phyloP scores from a whole-genome alignment of 2,797 vertebrate genomes.

The Sciurus vulgaris region DNA sequence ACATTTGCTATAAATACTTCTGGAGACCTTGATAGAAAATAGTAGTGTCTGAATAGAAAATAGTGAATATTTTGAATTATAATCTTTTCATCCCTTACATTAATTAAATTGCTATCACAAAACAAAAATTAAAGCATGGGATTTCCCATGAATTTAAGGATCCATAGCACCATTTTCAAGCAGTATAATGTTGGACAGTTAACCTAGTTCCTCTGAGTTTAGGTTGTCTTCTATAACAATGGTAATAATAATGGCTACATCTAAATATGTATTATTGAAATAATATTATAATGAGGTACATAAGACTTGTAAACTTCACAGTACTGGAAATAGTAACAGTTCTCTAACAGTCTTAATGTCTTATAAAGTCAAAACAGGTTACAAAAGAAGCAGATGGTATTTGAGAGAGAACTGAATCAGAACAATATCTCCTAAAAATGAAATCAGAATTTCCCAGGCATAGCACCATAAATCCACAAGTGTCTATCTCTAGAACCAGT shows the following conservation, averaged over 20 bases:
- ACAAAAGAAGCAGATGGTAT: conserved; percentile 35
- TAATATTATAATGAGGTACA: background rate
- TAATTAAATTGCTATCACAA: background rate
- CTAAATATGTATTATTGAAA: background rate
- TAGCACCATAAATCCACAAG: background rate
- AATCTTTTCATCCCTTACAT: background rate
- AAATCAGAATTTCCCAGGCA: conserved; percentile 45
- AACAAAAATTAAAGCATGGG: background rate
- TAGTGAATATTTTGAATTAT: conserved; percentile 27
- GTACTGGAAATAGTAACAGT: background rate
- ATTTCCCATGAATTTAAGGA: background rate
- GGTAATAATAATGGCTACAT: background rate
- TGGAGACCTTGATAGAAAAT: conserved; percentile 19
- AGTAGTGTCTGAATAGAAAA: background rate
- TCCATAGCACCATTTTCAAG: background rate
- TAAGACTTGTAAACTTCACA: conserved; percentile 4
- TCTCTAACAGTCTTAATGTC: background rate
- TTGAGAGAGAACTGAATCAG: background rate
- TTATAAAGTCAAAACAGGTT: background rate
- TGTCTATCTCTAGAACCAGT: conserved; percentile 40
- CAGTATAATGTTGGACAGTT: background rate
- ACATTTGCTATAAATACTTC: conserved; percentile 17
- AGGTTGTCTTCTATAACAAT: background rate
- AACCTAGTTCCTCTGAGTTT: background rate
- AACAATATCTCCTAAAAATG: conserved; percentile 3